Percentiles rank a stretch among this genome's conserved stretches.
phyloP scores from a whole-genome alignment of 2,888 invertebrate species.

The Phyllotreta striolata region DNA sequence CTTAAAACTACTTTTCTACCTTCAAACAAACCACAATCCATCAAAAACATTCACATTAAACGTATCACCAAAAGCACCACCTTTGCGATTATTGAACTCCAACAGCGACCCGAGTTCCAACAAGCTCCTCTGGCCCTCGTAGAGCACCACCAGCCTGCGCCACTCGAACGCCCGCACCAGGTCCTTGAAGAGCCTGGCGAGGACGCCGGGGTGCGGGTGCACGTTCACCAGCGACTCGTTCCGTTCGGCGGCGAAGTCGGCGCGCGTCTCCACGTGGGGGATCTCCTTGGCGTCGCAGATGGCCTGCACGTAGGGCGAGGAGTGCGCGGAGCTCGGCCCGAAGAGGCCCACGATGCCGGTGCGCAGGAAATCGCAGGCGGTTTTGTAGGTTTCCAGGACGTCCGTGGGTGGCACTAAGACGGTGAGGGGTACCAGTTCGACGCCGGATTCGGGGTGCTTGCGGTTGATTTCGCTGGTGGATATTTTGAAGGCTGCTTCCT shows the following conservation, averaged over 20 bases:
- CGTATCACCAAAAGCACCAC: conserved; percentile 1
- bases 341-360: conserved; percentile 68
- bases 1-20: conserved; percentile 64
- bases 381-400: conserved; percentile 40
- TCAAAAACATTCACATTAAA: not conserved
- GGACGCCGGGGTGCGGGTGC: conserved; percentile 82
- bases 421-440: conserved; percentile 41
- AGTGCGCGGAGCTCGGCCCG: conserved; percentile 67
- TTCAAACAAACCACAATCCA: not conserved
- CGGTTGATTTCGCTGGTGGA: conserved; percentile 42
- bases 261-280: conserved; percentile 62
- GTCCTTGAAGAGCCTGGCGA: conserved; percentile 68
- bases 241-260: conserved; percentile 67
- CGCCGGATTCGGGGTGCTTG: conserved; percentile 36
- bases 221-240: conserved; percentile 74
- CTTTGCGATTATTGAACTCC: conserved; percentile 52
- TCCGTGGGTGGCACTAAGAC: conserved; percentile 39
- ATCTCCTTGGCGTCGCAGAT: conserved; percentile 70
- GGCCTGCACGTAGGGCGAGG: conserved; percentile 70
- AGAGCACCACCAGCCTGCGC: conserved; percentile 85
- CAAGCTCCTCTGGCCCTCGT: conserved; percentile 69
- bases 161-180: conserved; percentile 78
- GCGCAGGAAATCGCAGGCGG: conserved; percentile 55
- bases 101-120: conserved; percentile 64
- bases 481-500: conserved; percentile 43